Evolutionary conservation across 2,888 invertebrate genomes (phyloP).

Genomic region (Eupithecia tripunctaria): DNA sequence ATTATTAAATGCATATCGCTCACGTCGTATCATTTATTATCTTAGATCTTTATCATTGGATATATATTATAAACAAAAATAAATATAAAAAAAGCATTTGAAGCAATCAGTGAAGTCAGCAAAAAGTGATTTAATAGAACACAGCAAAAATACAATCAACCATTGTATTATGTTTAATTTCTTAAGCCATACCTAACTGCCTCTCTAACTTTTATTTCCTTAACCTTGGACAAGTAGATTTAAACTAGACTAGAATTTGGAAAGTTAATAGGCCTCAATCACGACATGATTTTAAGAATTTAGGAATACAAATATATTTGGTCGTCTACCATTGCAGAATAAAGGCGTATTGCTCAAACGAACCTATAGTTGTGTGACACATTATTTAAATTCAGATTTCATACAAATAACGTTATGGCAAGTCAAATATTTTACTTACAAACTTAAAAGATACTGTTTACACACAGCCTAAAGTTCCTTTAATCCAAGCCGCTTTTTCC

Average conservation of each 20-base stretch:
- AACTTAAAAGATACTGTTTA: neutral
- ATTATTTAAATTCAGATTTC: neutral
- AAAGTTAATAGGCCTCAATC: conserved; percentile 22
- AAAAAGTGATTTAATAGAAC: neutral
- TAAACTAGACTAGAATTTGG: conserved; percentile 36
- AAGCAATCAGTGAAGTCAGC: neutral
- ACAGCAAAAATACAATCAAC: neutral
- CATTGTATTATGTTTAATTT: neutral
- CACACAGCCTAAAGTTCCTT: neutral
- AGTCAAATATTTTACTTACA: neutral
- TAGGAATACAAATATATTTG: conserved; percentile 2
- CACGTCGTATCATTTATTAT: neutral
- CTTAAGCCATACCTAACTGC: conserved; percentile 21
- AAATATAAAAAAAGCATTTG: neutral
- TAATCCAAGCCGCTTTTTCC: neutral
- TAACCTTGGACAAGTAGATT: conserved; percentile 24
- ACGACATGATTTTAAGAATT: conserved; percentile 15
- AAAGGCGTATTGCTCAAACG: neutral
- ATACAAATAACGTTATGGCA: neutral
- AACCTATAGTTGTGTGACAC: neutral
- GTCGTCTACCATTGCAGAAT: neutral
- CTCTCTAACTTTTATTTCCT: conserved; percentile 16
- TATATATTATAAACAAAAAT: neutral
- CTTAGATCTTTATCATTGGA: neutral
- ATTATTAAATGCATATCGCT: neutral